Percentiles rank a stretch among this genome's conserved stretches.
Evolutionary conservation across 1,140 invertebrate species (phyloP).

Genomic region (Magallana ariakensis): DNA sequence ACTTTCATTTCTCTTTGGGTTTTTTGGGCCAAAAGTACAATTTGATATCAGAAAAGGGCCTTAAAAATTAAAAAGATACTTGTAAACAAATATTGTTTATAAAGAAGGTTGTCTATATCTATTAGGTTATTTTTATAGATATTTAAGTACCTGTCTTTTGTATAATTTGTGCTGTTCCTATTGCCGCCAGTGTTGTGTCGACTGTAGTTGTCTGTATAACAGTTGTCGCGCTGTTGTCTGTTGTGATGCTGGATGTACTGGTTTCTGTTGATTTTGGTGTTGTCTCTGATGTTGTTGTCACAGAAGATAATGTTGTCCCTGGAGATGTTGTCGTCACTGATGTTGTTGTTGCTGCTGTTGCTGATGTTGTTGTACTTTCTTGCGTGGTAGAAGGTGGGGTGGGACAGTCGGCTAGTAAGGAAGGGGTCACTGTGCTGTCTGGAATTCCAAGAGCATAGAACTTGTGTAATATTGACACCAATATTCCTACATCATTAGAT

Average conservation of each 20-base stretch:
- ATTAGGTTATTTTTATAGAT: too few relatives aligned
- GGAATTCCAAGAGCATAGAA: background rate
- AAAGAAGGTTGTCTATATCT: too few relatives aligned
- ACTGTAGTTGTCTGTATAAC: background rate
- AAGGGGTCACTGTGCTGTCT: conserved; percentile 12
- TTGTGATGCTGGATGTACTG: background rate
- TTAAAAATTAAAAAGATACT: too few relatives aligned
- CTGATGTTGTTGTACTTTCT: background rate
- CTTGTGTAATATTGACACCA: background rate
- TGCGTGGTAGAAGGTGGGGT: conserved; percentile 24
- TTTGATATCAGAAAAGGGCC: too few relatives aligned
- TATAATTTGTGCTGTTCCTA: background rate
- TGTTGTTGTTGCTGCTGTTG: background rate
- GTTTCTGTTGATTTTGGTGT: background rate
- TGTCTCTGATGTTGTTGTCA: background rate
- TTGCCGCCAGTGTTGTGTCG: background rate
- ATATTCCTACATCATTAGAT: too few relatives aligned
- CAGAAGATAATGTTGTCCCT: too few relatives aligned
- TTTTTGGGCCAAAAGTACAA: too few relatives aligned
- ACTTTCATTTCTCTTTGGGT: too few relatives aligned
- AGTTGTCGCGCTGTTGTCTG: background rate
- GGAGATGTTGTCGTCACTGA: background rate
- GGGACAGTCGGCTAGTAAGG: conserved; percentile 14
- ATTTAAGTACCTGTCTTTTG: background rate
- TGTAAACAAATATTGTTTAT: too few relatives aligned